phyloP scores from a whole-genome alignment of 2,888 invertebrate genomes.

The Cheilosia scutellata region DNA sequence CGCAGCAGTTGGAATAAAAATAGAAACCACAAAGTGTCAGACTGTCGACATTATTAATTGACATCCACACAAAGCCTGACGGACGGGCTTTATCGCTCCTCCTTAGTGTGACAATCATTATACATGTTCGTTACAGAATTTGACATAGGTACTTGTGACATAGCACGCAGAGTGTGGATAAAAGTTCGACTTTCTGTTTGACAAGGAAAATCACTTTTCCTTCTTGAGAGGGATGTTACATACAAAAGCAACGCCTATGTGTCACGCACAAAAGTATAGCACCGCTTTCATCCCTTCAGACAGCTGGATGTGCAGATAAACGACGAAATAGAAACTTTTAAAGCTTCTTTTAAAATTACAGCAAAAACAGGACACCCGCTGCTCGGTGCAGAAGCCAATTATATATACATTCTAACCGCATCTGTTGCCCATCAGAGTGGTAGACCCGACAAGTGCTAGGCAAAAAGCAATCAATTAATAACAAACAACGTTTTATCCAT shows the following conservation, averaged over 20 bases:
- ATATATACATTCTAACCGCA: conserved; percentile 13
- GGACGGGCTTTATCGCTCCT: conserved; percentile 11
- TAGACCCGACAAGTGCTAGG: conserved; percentile 1
- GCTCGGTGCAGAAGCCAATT: conserved; percentile 6
- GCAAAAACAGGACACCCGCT: background rate
- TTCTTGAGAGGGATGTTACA: conserved; percentile 9
- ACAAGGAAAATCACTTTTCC: conserved; percentile 62
- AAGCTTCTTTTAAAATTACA: background rate
- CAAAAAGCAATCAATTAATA: conserved; percentile 53
- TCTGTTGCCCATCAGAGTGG: background rate
- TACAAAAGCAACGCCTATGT: conserved; percentile 13
- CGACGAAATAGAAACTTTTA: background rate
- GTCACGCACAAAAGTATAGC: conserved; percentile 23
- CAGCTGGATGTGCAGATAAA: background rate
- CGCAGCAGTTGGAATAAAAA: background rate
- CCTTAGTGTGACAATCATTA: conserved; percentile 42
- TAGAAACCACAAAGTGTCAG: conserved; percentile 38
- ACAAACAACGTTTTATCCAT: conserved; percentile 27
- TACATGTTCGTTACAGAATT: conserved; percentile 32
- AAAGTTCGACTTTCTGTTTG: conserved; percentile 48
- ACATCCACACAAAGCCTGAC: conserved; percentile 44
- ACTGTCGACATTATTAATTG: conserved; percentile 58
- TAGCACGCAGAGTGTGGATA: conserved; percentile 2
- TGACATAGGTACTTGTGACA: conserved; percentile 43
- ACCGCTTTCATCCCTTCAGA: conserved; percentile 1